Conservation (phyloP, 2,797 vertebrate genomes). For the Crenuchus spilurus region DNA sequence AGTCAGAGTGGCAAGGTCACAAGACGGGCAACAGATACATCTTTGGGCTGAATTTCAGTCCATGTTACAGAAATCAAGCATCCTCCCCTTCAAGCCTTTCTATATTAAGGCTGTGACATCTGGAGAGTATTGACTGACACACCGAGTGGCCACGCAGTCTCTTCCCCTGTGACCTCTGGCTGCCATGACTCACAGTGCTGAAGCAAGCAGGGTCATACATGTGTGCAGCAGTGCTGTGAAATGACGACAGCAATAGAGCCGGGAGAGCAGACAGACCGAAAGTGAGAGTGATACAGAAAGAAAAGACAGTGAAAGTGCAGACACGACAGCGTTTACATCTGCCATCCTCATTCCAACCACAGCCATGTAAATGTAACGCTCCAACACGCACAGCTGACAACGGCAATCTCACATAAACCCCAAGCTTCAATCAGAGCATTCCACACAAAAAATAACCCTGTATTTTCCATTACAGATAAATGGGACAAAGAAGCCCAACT, state of each 20-base stretch:
- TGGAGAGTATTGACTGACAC: slow-evolving; percentile 56
- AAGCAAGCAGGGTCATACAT: slow-evolving; percentile 38
- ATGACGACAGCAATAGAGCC: slow-evolving; percentile 38
- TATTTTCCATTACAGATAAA: slow-evolving; percentile 64
- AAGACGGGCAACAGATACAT: slow-evolving; percentile 31
- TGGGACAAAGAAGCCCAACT: slow-evolving; percentile 63
- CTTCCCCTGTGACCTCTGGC: slow-evolving; percentile 52
- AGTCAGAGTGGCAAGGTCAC: slow-evolving; percentile 35
- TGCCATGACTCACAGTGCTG: slow-evolving; percentile 48
- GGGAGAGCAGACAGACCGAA: slow-evolving; percentile 9
- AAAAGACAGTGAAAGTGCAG: slow-evolving; percentile 19
- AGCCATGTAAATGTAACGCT: slow-evolving; percentile 36
- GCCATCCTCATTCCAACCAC: slow-evolving; percentile 24
- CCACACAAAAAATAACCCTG: slow-evolving; percentile 11
- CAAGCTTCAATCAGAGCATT: slow-evolving; percentile 60
- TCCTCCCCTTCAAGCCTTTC: slow-evolving; percentile 33
- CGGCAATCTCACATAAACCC: slow-evolving; percentile 50
- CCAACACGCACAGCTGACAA: slow-evolving; percentile 27
- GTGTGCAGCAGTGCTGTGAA: slow-evolving; percentile 27
- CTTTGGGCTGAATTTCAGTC: slow-evolving; percentile 37
- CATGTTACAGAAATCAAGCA: slow-evolving; percentile 38
- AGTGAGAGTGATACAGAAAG: slow-evolving; percentile 20
- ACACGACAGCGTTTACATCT: slow-evolving; percentile 35
- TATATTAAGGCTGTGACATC: slow-evolving; percentile 53
- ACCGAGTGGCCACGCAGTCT: slow-evolving; percentile 42